Evolutionary conservation across 1,140 invertebrate genomes (phyloP).

Genomic region (Leptopilina boulardi): DNA sequence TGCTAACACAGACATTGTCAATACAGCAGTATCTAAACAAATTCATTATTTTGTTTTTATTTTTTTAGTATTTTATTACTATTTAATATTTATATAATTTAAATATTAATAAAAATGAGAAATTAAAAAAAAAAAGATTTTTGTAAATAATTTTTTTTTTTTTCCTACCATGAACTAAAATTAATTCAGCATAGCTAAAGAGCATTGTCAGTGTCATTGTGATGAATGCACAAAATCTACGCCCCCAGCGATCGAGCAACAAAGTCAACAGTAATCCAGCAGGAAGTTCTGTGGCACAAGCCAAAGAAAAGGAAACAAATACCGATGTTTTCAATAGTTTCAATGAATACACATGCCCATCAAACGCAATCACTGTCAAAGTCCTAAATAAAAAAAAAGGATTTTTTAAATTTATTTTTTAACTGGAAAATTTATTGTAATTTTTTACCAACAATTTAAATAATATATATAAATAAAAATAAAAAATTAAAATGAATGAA

Average conservation of each 20-base stretch:
- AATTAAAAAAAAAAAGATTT: too few species aligned
- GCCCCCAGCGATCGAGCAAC: slow-evolving; percentile 81
- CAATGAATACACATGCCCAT: slow-evolving; percentile 82
- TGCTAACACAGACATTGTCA: slow-evolving; percentile 75
- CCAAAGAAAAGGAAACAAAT: slow-evolving; percentile 83
- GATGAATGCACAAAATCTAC: slow-evolving; percentile 78
- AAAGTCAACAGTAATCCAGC: slow-evolving; percentile 81
- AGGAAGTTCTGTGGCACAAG: slow-evolving; percentile 83
- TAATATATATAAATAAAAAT: too few species aligned
- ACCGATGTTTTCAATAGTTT: slow-evolving; percentile 81
- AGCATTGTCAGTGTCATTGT: slow-evolving; percentile 76
- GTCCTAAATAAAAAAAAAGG: slow-evolving; percentile 75
- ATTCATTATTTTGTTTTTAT: neutral
- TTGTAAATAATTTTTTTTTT: too few species aligned
- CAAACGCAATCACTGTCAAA: slow-evolving; percentile 80
- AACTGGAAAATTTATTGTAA: too few species aligned
- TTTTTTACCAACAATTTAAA: too few species aligned
- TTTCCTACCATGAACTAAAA: slow-evolving; percentile 63
- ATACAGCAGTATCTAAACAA: slow-evolving; percentile 54
- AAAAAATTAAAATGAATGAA: too few species aligned
- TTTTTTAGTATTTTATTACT: too few species aligned
- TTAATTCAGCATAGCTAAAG: slow-evolving; percentile 74
- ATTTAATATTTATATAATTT: too few species aligned
- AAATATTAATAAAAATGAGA: too few species aligned
- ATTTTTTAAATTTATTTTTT: too few species aligned